Evolutionary conservation across 2,113 vertebrate genomes (phyloP).

Genomic region (Trogon melanurus): DNA sequence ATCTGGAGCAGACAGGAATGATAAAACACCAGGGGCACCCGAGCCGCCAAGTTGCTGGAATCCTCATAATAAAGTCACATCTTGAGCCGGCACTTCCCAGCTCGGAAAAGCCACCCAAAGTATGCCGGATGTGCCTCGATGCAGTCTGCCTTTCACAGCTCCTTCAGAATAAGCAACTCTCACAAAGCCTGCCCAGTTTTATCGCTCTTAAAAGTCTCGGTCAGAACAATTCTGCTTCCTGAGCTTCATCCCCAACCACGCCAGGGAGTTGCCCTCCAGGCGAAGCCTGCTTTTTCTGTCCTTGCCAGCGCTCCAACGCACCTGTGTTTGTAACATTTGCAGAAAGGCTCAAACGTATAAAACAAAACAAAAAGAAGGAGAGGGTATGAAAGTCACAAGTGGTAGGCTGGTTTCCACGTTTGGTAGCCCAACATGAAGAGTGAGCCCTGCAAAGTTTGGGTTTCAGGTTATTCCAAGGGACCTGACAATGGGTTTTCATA

Average conservation of each 20-base stretch:
- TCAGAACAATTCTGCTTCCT: neutral
- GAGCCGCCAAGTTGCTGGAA: neutral
- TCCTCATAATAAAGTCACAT: neutral
- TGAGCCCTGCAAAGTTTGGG: neutral
- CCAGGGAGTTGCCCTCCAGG: neutral
- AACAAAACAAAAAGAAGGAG: neutral
- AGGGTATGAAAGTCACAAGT: neutral
- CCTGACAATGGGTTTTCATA: neutral
- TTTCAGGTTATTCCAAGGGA: neutral
- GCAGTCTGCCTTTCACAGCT: neutral
- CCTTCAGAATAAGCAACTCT: neutral
- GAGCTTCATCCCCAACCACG: neutral
- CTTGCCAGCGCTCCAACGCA: neutral
- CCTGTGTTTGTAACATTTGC: neutral
- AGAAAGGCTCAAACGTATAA: neutral
- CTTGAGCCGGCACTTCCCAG: neutral
- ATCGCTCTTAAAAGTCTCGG: neutral
- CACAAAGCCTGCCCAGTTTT: neutral
- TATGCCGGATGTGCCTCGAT: accelerated
- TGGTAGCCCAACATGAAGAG: neutral
- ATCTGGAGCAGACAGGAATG: neutral
- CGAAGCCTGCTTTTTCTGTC: neutral
- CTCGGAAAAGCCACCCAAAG: accelerated
- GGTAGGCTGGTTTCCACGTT: neutral
- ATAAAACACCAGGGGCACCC: neutral